Evolutionary conservation across 2,113 vertebrate genomes (phyloP).

Genomic region (Cercopithecus mona): DNA sequence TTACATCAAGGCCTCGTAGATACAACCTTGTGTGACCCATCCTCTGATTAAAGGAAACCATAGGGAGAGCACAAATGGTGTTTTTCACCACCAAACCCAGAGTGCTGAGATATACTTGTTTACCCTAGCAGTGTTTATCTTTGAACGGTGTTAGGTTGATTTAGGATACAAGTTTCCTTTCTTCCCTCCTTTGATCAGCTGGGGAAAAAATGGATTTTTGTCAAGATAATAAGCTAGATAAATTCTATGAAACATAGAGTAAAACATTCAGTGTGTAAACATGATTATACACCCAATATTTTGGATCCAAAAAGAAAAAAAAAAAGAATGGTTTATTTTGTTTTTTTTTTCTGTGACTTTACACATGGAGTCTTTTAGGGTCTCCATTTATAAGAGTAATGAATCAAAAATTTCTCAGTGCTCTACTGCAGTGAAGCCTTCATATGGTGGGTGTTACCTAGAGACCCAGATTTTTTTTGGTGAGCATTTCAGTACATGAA

Average conservation of each 20-base stretch:
- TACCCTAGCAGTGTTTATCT: neutral
- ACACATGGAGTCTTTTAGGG: neutral
- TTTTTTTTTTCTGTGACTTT: neutral
- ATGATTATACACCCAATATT: neutral
- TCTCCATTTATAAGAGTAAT: neutral
- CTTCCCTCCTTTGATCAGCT: neutral
- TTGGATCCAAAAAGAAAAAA: neutral
- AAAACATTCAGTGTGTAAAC: neutral
- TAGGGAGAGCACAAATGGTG: too few relatives aligned
- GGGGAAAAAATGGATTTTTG: neutral
- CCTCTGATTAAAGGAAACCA: accelerated
- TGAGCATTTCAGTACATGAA: slow-evolving; percentile 45
- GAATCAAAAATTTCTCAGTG: neutral
- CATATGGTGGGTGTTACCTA: slow-evolving; percentile 7
- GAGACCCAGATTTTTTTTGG: slow-evolving; percentile 26
- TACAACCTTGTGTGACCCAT: neutral
- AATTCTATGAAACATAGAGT: neutral
- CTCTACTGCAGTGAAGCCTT: neutral
- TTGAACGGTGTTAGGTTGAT: neutral
- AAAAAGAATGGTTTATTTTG: neutral
- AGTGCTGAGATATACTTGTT: neutral
- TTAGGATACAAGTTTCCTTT: neutral
- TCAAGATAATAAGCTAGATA: slow-evolving; percentile 19
- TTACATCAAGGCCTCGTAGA: neutral
- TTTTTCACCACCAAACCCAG: neutral